Conservation (phyloP, 1,140 invertebrate genomes). For the Branchinecta lindahli region DNA sequence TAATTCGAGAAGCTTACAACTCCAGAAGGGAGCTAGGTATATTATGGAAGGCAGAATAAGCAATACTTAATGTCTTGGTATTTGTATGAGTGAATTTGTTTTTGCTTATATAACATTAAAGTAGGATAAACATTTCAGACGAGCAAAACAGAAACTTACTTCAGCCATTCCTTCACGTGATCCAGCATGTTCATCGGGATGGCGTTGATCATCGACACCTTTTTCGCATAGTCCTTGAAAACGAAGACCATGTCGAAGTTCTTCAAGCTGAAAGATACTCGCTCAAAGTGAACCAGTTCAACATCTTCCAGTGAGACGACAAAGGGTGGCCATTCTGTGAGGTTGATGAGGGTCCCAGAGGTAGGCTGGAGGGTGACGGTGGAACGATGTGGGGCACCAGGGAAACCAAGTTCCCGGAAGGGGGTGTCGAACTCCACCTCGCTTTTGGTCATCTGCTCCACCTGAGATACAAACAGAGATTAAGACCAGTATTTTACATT, state of each 20-base stretch:
- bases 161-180: constrained; percentile 98
- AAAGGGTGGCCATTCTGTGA: constrained; percentile 98
- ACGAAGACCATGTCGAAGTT: constrained; percentile 99
- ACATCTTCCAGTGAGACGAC: constrained; percentile 95
- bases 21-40: no score
- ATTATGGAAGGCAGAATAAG: no score
- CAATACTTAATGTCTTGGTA: no score
- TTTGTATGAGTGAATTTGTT: no score
- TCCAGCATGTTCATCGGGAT: constrained; percentile 98
- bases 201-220: constrained; percentile 89
- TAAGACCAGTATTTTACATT: not conserved
- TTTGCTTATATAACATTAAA: no score
- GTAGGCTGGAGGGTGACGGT: constrained; percentile 94
- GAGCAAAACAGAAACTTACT: constrained; percentile 43
- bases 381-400: constrained; percentile 90
- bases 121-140: no score
- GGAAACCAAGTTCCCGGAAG: constrained; percentile 92
- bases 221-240: constrained; percentile 92
- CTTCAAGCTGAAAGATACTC: constrained; percentile 95
- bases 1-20: no score
- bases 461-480: constrained; percentile 33
- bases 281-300: constrained; percentile 95
- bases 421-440: constrained; percentile 98
- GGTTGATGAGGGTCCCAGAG: constrained; percentile 85
- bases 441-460: constrained; percentile 87